Percentiles rank a stretch among this genome's conserved stretches.
These are phyloP conservation scores for Sisyra terminalis DNA, from an alignment of 2,888 invertebrate species.

Conservation along the genomic window DNA sequence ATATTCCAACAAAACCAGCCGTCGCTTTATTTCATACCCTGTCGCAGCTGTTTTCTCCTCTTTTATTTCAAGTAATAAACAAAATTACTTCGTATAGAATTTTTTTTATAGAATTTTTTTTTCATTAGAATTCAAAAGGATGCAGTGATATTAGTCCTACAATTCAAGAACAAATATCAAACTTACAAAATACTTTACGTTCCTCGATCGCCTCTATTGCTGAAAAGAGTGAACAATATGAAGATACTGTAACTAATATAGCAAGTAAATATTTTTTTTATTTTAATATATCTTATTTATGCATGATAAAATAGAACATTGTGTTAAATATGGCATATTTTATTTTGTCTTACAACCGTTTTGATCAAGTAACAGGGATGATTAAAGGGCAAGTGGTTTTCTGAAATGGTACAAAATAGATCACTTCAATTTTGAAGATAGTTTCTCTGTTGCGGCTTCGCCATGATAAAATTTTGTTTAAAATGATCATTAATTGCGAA, in stretches of 20 bases:
- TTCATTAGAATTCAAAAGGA: not conserved
- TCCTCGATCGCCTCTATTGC: conserved; percentile 18
- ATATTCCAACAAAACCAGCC: too few species aligned
- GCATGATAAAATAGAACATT: not conserved
- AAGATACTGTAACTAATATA: conserved; percentile 27
- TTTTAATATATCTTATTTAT: not conserved
- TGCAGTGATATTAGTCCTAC: conserved; percentile 13
- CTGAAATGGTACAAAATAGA: too few species aligned
- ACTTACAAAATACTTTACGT: conserved; percentile 23
- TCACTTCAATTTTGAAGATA: too few species aligned
- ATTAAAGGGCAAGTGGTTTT: too few species aligned
- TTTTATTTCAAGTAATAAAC: conserved; percentile 1
- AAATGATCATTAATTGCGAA: too few species aligned
- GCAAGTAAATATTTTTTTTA: conserved; percentile 7
- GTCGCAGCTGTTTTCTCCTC: too few species aligned
- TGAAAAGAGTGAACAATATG: conserved; percentile 12
- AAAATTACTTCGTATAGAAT: too few species aligned
- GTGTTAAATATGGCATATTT: not conserved
- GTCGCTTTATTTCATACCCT: too few species aligned
- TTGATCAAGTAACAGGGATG: too few species aligned
- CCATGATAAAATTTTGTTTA: too few species aligned
- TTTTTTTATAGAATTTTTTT: not conserved
- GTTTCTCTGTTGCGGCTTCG: too few species aligned
- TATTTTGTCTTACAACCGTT: too few species aligned
- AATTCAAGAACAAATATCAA: conserved; percentile 21